These are phyloP conservation scores for Baryphthengus martii DNA, from an alignment of 2,113 vertebrate genomes.

Conservation along the genomic window DNA sequence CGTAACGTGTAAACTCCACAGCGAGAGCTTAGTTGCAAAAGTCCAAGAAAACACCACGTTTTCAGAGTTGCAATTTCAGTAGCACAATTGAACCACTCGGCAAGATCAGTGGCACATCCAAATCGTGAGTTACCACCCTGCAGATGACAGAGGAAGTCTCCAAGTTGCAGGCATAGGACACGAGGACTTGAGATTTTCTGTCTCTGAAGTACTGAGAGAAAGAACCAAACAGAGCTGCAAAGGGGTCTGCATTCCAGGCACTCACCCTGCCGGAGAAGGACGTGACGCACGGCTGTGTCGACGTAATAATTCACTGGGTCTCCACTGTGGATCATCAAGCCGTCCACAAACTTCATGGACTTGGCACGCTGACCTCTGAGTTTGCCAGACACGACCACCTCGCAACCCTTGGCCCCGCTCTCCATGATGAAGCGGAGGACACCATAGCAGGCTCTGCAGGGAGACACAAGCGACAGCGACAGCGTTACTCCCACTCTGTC, in stretches of 20 bases:
- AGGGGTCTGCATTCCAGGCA: neutral
- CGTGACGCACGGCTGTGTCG: conserved; percentile 94
- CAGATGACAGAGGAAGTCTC: too few species aligned
- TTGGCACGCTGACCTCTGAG: conserved; percentile 96
- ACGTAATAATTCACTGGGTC: conserved; percentile 99
- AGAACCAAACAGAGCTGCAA: neutral
- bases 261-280: conserved; percentile 95
- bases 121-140: neutral
- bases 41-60: neutral
- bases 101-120: neutral
- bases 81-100: neutral
- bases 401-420: conserved; percentile 94
- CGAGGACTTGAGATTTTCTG: neutral
- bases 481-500: neutral
- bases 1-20: accelerated
- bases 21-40: neutral
- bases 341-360: conserved; percentile 99
- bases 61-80: neutral
- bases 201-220: neutral
- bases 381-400: conserved; percentile 96
- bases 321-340: conserved; percentile 98
- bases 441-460: conserved; percentile 90
- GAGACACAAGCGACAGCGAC: neutral
- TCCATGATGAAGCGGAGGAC: conserved; percentile 99
- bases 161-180: accelerated